Evolutionary conservation across 2,797 vertebrate species (phyloP), one percentile per base, ranked within the genome.

Genomic region (Pitangus sulphuratus): DNA sequence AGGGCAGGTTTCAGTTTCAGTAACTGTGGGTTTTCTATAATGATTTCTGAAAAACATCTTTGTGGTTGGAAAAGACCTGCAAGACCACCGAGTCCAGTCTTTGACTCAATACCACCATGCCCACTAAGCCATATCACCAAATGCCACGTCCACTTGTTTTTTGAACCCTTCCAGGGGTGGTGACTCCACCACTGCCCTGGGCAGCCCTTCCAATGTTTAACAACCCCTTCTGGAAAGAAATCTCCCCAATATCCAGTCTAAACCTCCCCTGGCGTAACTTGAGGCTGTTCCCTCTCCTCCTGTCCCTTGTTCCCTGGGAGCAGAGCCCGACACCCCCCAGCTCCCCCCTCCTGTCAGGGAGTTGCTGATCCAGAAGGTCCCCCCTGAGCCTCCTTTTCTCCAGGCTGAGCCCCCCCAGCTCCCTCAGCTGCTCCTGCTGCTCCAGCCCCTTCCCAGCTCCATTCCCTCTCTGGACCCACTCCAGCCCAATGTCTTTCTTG

Each of bases 81-180:
- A 58, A 65, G 37, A 42, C 12, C 33, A 40, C 2, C 1, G 7
- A 84, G 51, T 31, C 25, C 33, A 40, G 8, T 21, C 12, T 28
- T 40, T 0, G 1, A 58, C 18, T 12, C 57, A 33, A 20, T 1
- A 44, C 15, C 31, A 56, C 8, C 2, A 1, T 25, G 48, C n/a
- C 17, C 42, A 50, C 30, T 15, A 65, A 71, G 31, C 30, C 31
- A 10, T 24, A 51, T 2, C 39, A 33, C 6, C 12, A 57, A 60
- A 22, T 26, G 62, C 14, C 16, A 51, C 0, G 2, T 31, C 37
- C 57, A 22, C 14, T 40, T 0, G 0, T 15, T 53, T 58, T 58
- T 10, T 35, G 15, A 65, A 40, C 45, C 47, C 2, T 47, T 84
- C 8, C 39, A 84, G 51, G 33, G 7, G 19, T 14, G 33, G 45